Percentiles rank a stretch among this genome's conserved stretches.
These are phyloP conservation scores for Pteronotus mesoamericanus DNA, from an alignment of 2,797 vertebrate genomes.

Conservation along the genomic window DNA sequence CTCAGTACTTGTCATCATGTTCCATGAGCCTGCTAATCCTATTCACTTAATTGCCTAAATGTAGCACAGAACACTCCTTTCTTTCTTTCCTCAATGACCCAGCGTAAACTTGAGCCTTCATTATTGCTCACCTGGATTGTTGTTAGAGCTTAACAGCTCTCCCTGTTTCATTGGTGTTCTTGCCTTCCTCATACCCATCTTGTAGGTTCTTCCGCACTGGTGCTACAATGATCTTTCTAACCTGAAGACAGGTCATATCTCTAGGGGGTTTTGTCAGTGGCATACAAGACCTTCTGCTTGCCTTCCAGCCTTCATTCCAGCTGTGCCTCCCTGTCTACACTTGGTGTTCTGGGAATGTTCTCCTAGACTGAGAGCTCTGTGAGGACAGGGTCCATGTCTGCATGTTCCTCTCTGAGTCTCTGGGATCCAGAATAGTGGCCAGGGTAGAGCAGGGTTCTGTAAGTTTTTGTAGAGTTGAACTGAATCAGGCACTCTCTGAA, in stretches of 20 bases:
- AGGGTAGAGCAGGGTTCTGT: not conserved
- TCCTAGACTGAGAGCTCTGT: not conserved
- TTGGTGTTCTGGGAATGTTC: not conserved
- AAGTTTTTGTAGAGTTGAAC: not conserved
- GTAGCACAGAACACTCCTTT: not conserved
- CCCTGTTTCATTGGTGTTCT: not conserved
- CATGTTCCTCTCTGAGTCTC: not conserved
- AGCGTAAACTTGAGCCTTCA: not conserved
- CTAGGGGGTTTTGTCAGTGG: not conserved
- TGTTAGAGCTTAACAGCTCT: not conserved
- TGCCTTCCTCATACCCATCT: not conserved
- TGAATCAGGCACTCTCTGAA: not conserved
- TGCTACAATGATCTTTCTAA: not conserved
- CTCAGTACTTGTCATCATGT: not conserved
- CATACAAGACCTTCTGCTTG: not conserved
- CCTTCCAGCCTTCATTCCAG: not conserved
- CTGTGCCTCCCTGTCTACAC: rapidly evolving
- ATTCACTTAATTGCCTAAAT: not conserved
- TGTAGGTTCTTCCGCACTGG: not conserved
- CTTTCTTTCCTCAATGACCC: not conserved
- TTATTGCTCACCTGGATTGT: not conserved
- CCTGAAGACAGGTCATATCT: not conserved
- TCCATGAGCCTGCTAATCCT: not conserved
- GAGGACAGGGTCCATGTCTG: not conserved
- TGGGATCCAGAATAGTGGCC: not conserved